A percentile compares a stretch with the other conserved stretches of the same genome.
Evolutionary conservation across 2,797 vertebrate species (phyloP).

Genomic region (Smutsia gigantea): DNA sequence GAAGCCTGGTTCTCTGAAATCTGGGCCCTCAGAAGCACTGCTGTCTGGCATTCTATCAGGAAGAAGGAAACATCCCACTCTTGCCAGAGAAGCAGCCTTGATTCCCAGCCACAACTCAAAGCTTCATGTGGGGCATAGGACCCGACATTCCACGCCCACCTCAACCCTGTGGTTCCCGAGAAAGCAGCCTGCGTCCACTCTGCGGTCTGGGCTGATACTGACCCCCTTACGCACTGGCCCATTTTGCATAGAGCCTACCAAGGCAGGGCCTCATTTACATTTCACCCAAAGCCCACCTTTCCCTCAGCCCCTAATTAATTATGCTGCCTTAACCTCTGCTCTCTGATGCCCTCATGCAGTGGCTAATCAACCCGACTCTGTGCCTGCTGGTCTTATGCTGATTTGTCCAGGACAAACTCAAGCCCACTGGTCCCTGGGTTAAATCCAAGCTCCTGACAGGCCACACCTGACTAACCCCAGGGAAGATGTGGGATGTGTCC

Average conservation of each 20-base stretch:
- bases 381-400: not conserved
- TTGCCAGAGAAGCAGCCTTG: not conserved
- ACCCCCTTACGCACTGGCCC: not conserved
- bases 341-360: not conserved
- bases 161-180: not conserved
- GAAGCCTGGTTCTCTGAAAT: not conserved
- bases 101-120: too few species aligned
- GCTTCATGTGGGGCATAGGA: too few species aligned
- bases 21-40: not conserved
- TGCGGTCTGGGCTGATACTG: not conserved
- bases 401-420: not conserved
- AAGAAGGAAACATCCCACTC: not conserved
- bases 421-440: not conserved
- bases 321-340: not conserved
- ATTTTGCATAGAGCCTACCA: not conserved
- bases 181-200: too few species aligned
- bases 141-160: too few species aligned
- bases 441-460: not conserved
- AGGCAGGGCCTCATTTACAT: not conserved
- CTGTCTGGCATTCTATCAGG: not conserved
- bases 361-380: not conserved
- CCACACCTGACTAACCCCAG: not conserved
- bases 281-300: not conserved
- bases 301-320: accelerated
- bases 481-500: too few species aligned